These are phyloP conservation scores for Agriopis leucophaearia DNA, from an alignment of 2,888 invertebrate species.

Conservation along the genomic window DNA sequence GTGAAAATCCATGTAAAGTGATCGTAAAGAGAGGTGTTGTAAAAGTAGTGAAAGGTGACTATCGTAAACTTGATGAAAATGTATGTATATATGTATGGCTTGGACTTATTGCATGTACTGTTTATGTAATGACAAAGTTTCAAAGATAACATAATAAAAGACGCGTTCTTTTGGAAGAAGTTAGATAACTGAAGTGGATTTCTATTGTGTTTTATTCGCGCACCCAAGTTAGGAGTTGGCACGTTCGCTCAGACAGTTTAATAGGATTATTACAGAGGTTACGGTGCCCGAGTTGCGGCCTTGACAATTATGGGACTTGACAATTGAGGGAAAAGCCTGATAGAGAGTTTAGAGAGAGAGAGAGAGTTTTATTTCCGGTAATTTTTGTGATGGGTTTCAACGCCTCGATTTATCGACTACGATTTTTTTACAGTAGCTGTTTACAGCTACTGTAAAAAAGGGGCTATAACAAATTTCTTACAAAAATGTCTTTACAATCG, in stretches of 20 bases:
- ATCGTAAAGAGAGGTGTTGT: neutral
- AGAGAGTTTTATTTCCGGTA: constrained; percentile 4
- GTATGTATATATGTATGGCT: neutral
- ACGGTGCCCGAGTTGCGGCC: constrained; percentile 28
- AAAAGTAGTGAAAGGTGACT: constrained; percentile 3
- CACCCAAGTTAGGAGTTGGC: constrained; percentile 29
- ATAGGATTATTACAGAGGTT: constrained; percentile 37
- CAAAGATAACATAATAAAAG: neutral
- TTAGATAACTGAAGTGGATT: constrained; percentile 15
- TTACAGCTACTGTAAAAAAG: too few relatives aligned
- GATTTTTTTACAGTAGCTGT: too few relatives aligned
- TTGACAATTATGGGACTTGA: constrained; percentile 15
- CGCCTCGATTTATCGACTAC: too few relatives aligned
- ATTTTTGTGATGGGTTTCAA: constrained; percentile 1
- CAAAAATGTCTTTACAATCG: too few relatives aligned
- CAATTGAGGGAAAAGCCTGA: constrained; percentile 1
- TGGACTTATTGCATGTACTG: neutral
- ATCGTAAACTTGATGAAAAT: neutral
- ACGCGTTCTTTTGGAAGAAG: neutral
- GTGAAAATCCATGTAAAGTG: neutral
- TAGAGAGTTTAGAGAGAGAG: too few relatives aligned
- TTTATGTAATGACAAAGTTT: neutral
- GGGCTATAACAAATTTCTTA: too few relatives aligned
- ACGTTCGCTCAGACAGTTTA: constrained; percentile 34
- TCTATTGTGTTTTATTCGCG: constrained; percentile 20